Conservation (phyloP, 2,113 vertebrate genomes). For the Ivindomyrus marchei region DNA sequence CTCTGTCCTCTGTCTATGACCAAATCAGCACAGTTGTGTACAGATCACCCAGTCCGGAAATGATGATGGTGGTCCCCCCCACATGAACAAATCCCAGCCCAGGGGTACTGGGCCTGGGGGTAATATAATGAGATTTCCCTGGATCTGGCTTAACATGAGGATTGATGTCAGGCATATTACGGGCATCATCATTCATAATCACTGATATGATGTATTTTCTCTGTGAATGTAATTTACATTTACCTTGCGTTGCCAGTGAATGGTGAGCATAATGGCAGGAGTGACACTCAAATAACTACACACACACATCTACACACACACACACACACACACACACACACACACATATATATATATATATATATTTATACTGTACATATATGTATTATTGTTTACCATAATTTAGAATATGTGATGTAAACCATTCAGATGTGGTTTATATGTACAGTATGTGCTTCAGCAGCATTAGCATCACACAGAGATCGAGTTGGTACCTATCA, state of each 20-base stretch:
- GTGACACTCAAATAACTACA: not conserved
- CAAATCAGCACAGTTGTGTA: not conserved
- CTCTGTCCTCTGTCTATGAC: not conserved
- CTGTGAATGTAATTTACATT: not conserved
- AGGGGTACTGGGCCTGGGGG: not conserved
- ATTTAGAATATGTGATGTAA: not conserved
- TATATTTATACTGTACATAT: no score
- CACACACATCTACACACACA: no score
- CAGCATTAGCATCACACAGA: not conserved
- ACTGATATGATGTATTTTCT: not conserved
- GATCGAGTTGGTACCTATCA: not conserved
- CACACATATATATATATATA: no score
- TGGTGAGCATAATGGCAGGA: not conserved
- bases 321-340: no score
- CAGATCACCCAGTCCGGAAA: not conserved
- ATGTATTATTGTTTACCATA: not conserved
- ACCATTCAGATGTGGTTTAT: not conserved
- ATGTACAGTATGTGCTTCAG: not conserved
- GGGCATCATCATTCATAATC: constrained; percentile 5
- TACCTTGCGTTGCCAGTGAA: not conserved
- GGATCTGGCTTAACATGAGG: not conserved
- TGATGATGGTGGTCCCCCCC: not conserved
- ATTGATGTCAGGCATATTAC: not conserved
- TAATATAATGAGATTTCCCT: not conserved
- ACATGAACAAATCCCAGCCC: not conserved